Evolutionary conservation across 2,888 invertebrate genomes (phyloP), one percentile per base, ranked within the genome.

Genomic region (Leucoma salicis): DNA sequence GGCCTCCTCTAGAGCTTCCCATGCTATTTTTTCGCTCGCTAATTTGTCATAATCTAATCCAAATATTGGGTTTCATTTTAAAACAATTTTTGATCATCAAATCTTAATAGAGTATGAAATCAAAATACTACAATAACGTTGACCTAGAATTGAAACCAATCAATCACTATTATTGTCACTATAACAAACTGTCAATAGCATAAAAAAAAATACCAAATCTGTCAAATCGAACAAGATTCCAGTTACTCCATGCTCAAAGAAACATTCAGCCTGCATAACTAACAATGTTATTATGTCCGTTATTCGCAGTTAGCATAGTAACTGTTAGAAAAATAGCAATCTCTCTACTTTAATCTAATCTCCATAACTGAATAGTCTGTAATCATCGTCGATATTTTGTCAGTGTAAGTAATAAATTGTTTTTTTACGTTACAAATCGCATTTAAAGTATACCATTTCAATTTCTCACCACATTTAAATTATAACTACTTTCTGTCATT

Each of bases 381-480:
- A 34, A 31, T 42, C 45, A 42, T 35, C 31, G 46, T 33, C 14
- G 27, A 49, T 51, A 59, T 58, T 62, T 53, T 58, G 39, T 46
- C 49, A 53, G 36, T 35, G 56, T 52, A 48, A 49, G 53, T 65
- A 66, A 69, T 69, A 62, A 59, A 62, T 64, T 70, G 21, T 67
- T 15, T 31, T 8, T 62, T 60, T 49, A 64, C 64, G 59, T 63
- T 49, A 56, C 66, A 40, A 69, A 70, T 70, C 57, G 60, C 54
- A 53, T 59, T 57, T 49, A 61, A 53, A 60, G 61, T 67, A 59
- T 57, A 60, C 56, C 45, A 69, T 74, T 75, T 78, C 77, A 78
- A 76, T 75, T 77, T 74, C 67, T 53, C 70, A 70, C 66, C 63
- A 67, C 71, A 46, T 74, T 77, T 71, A 66, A 61, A 65, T 65